phyloP scores from a whole-genome alignment of 2,113 vertebrate species.

The Regulus satrapa region DNA sequence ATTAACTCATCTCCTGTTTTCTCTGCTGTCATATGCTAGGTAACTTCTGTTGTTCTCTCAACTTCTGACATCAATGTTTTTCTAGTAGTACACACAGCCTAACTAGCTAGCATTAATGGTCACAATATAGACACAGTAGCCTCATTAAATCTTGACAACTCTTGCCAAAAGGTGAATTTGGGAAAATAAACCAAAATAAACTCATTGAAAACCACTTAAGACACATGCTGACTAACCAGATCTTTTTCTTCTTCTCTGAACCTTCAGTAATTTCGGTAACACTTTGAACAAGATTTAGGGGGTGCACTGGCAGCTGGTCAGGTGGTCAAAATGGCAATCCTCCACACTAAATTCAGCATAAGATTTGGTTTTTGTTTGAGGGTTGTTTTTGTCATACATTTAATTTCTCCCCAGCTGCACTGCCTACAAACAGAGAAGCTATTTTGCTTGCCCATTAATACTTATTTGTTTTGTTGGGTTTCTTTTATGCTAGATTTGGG shows the following conservation, averaged over 20 bases:
- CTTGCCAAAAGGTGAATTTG: not conserved
- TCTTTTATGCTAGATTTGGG: not conserved
- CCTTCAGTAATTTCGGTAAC: constrained; percentile 50
- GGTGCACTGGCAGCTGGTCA: constrained; percentile 50
- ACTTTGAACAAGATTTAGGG: constrained; percentile 74
- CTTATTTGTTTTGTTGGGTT: not conserved
- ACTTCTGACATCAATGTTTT: not conserved
- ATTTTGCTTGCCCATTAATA: not conserved
- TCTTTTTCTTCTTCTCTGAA: constrained; percentile 59
- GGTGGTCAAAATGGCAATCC: constrained; percentile 40
- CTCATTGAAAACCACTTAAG: not conserved
- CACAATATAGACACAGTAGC: not conserved
- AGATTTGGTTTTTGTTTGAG: not conserved
- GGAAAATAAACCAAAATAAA: not conserved
- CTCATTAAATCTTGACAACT: not conserved
- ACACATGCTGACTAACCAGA: not conserved
- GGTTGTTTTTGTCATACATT: not conserved
- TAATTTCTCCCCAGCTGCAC: not conserved
- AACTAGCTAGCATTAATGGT: not conserved
- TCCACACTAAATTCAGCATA: not conserved
- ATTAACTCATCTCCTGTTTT: not conserved
- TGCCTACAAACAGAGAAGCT: not conserved
- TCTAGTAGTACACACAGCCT: not conserved
- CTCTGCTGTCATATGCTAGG: not conserved
- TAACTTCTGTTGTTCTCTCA: not conserved